Conservation (phyloP, 2,888 invertebrate species). For the Drosophila demipolita region DNA sequence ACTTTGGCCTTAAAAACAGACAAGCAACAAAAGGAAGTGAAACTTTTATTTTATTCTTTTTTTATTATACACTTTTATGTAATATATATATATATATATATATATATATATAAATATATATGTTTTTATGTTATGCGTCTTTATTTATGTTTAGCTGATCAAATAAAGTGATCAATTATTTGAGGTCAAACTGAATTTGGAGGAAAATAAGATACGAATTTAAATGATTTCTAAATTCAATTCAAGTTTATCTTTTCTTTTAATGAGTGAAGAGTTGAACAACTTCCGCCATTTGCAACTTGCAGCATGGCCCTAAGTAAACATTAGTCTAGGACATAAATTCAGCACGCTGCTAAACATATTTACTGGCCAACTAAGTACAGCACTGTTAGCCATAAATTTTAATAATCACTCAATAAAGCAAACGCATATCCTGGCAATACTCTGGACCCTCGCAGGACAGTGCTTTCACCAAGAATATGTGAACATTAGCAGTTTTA, state of each 20-base stretch:
- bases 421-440: constrained; percentile 4
- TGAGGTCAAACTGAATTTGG: not conserved
- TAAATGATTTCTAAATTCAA: not conserved
- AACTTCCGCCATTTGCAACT: not conserved
- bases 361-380: constrained; percentile 56
- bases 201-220: not conserved
- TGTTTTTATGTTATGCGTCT: too few relatives aligned
- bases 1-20: constrained; percentile 52
- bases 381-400: constrained; percentile 58
- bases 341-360: constrained; percentile 31
- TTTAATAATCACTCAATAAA: constrained; percentile 71
- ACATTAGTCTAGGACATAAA: constrained; percentile 59
- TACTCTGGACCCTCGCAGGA: not conserved
- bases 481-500: constrained; percentile 61
- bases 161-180: not conserved
- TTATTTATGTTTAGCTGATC: too few relatives aligned
- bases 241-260: not conserved
- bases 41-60: constrained; percentile 47
- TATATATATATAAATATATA: not conserved
- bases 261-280: not conserved
- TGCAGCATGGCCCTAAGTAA: constrained; percentile 33
- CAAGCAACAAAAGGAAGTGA: constrained; percentile 35
- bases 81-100: constrained; percentile 12
- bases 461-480: constrained; percentile 38
- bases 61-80: constrained; percentile 1